A percentile compares a stretch with the other conserved stretches of the same genome.
Conservation (phyloP, 2,888 invertebrate genomes). For the Acronicta aceris region DNA sequence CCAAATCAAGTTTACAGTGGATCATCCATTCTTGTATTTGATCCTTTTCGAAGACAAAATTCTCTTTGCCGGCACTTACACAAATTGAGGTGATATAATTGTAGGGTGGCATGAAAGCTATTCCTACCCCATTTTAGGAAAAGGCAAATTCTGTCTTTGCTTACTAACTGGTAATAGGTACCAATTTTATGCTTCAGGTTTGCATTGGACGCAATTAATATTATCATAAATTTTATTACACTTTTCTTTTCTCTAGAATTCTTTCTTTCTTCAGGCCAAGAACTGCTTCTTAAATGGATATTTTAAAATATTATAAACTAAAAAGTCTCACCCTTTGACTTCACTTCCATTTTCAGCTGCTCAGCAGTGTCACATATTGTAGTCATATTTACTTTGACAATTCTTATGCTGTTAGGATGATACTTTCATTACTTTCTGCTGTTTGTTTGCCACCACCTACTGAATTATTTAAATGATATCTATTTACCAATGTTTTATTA, state of each 20-base stretch:
- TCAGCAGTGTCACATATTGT: neutral
- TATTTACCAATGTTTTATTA: too few species aligned
- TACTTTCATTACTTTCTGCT: too few species aligned
- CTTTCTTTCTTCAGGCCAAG: neutral
- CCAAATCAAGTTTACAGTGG: constrained; percentile 40
- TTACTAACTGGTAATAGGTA: neutral
- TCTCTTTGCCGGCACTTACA: constrained; percentile 67
- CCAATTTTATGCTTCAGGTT: neutral
- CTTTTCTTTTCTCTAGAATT: neutral
- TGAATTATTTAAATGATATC: too few species aligned
- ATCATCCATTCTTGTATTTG: constrained; percentile 60
- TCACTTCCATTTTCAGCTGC: too few species aligned
- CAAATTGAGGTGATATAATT: constrained; percentile 47
- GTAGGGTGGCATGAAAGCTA: too few species aligned
- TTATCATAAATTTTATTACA: neutral
- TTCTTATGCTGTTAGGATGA: too few species aligned
- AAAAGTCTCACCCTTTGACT: too few species aligned
- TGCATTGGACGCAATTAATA: neutral
- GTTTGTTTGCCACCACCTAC: too few species aligned
- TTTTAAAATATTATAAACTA: too few species aligned
- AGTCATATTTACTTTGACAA: neutral
- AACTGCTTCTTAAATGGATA: neutral
- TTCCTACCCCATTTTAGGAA: too few species aligned
- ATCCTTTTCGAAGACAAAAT: constrained; percentile 63
- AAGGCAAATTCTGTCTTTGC: neutral